Evolutionary conservation across 2,888 invertebrate genomes (phyloP), one percentile per base, ranked within the genome.

Genomic region (Apoda limacodes): DNA sequence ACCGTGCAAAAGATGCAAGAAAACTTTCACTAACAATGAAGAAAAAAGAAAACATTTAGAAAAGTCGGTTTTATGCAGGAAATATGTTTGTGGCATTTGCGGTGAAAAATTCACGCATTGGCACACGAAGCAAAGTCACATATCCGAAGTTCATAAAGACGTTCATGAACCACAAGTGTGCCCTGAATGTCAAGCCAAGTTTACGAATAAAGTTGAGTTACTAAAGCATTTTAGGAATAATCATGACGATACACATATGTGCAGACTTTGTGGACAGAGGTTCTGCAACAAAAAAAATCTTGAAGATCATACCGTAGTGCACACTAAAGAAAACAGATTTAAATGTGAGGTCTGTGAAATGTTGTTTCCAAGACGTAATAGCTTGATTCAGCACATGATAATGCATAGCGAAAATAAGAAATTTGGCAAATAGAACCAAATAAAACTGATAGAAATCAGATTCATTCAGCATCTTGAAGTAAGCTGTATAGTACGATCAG

Each of bases 361-460:
- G 37, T 39, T 47, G 9, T 60, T 55, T 22, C 52, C 52, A 1
- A 43, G 55, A 4, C 43, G 45, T 38, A 51, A 54, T 25, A 56
- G 54, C 0, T 29, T 60, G 25, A 45, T 38, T 3, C 54, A 59
- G 22, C 60, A 60, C 14, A 48, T 56, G 43, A 43, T 54, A 3
- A 60, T 58, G 11, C 60, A 60, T 21, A 42, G 44, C 11, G 47
- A 56, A 19, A 53, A 53, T 28, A 55, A 67, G 20, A 37, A 72
- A 21, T 74, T 74, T 21, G 52, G 2, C 75, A 75, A 41, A 50
- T 72, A 25, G 75, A 74, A 28, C 66, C 69, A n/a, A n/a, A n/a
- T n/a, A n/a, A n/a, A n/a, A n/a, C n/a, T n/a, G n/a, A n/a, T n/a
- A n/a, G n/a, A n/a, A n/a, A n/a, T n/a, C n/a, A n/a, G n/a, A n/a